Evolutionary conservation across 2,797 vertebrate genomes (phyloP).

Genomic region (Rhinatrema bivittatum): DNA sequence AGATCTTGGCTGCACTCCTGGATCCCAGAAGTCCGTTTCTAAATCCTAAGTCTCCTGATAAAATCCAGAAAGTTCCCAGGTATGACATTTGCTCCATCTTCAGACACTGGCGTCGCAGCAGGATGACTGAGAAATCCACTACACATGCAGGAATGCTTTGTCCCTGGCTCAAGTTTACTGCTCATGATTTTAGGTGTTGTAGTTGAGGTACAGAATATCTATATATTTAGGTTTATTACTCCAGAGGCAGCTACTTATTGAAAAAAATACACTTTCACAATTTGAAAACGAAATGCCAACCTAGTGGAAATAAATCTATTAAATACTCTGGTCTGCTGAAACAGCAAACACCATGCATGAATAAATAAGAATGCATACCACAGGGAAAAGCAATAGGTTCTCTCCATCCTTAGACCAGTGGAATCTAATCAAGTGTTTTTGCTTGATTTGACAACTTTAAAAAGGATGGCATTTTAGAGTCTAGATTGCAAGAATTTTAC

Average conservation of each 20-base stretch:
- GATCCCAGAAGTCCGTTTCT: no score
- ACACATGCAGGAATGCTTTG: no score
- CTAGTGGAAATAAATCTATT: neutral
- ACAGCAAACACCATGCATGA: constrained; percentile 3
- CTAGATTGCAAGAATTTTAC: constrained; percentile 10
- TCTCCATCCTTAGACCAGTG: constrained; percentile 19
- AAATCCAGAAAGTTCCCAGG: no score
- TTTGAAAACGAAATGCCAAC: constrained; percentile 18
- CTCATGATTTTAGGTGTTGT: neutral
- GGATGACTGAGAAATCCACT: no score
- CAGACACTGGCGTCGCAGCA: no score
- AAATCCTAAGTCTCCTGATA: no score
- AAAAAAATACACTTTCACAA: constrained; percentile 9
- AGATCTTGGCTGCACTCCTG: no score
- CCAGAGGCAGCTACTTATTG: constrained; percentile 1
- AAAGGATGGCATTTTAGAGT: constrained; percentile 19
- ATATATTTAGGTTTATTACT: no score
- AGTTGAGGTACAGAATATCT: neutral
- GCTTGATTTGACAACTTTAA: constrained; percentile 28
- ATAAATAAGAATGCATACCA: constrained; percentile 15
- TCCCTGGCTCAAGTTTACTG: neutral
- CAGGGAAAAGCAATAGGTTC: constrained; percentile 8
- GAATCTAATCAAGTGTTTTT: constrained; percentile 31
- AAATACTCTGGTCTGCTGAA: neutral
- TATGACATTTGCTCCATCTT: no score